Evolutionary conservation across 2,797 vertebrate species (phyloP).

Genomic region (Dallia pectoralis): DNA sequence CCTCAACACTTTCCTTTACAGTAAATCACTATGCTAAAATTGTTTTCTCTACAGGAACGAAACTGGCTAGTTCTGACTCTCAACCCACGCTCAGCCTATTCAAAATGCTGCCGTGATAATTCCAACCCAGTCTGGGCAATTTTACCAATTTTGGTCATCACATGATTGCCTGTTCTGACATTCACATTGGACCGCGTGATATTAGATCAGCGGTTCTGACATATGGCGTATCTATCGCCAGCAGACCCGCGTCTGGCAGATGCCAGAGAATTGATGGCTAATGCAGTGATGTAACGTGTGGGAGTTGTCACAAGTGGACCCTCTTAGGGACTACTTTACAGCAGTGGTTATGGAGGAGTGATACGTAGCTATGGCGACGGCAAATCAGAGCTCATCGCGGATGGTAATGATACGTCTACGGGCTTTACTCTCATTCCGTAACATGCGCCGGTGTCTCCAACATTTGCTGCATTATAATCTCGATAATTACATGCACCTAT

Average conservation of each 20-base stretch:
- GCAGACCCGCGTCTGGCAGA: constrained; percentile 37
- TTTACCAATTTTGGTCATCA: constrained; percentile 46
- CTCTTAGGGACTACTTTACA: background rate
- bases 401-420: background rate
- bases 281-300: constrained; percentile 12
- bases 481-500: constrained; percentile 51
- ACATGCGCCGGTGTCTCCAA: background rate
- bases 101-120: constrained; percentile 24
- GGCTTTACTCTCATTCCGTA: background rate
- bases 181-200: constrained; percentile 52
- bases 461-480: constrained; percentile 33
- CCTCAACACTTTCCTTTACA: constrained; percentile 26
- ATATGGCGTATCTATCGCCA: constrained; percentile 50
- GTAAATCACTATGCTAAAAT: constrained; percentile 32
- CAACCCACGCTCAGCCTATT: constrained; percentile 22
- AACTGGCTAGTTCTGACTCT: constrained; percentile 21
- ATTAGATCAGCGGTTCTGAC: constrained; percentile 55
- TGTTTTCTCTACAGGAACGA: constrained; percentile 33
- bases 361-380: background rate
- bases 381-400: background rate
- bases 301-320: constrained; percentile 14
- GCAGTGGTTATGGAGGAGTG: background rate
- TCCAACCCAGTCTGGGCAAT: constrained; percentile 23
- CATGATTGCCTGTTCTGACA: constrained; percentile 55
- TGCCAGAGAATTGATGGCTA: constrained; percentile 50